Evolutionary conservation across 64 coral and sea anemone genomes (phyloP).

Genomic region (Orbicella faveolata): DNA sequence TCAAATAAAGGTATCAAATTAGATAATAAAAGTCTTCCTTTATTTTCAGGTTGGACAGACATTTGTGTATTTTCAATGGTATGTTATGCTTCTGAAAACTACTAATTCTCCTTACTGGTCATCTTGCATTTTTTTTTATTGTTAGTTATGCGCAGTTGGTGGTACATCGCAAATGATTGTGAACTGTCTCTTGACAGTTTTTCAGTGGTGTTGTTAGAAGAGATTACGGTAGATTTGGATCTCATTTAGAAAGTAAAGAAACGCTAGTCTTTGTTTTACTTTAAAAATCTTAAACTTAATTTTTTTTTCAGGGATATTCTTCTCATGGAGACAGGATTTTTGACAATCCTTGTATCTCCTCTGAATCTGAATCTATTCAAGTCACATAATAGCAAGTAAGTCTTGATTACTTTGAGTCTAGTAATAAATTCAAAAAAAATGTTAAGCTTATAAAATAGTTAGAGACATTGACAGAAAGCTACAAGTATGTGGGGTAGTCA

Average conservation of each 20-base stretch:
- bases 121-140: too few species aligned
- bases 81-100: not conserved
- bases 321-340: constrained; percentile 78
- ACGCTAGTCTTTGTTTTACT: not conserved
- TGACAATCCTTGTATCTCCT: constrained; percentile 83
- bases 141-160: too few species aligned
- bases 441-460: too few species aligned
- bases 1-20: too few species aligned
- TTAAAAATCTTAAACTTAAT: not conserved
- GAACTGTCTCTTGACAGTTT: too few species aligned
- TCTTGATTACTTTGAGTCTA: not conserved
- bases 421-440: too few species aligned
- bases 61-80: constrained; percentile 97
- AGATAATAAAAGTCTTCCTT: not conserved
- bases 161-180: too few species aligned
- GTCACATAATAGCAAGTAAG: constrained; percentile 53
- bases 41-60: constrained; percentile 90
- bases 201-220: too few species aligned
- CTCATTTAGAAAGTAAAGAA: not conserved
- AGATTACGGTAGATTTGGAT: not conserved
- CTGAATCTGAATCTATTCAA: constrained; percentile 43
- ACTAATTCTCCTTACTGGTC: too few species aligned
- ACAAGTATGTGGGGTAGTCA: too few species aligned
- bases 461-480: too few species aligned
- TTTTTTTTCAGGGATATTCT: constrained; percentile 85